Evolutionary conservation across 1,140 invertebrate genomes (phyloP).

Genomic region (Amphibalanus amphitrite): DNA sequence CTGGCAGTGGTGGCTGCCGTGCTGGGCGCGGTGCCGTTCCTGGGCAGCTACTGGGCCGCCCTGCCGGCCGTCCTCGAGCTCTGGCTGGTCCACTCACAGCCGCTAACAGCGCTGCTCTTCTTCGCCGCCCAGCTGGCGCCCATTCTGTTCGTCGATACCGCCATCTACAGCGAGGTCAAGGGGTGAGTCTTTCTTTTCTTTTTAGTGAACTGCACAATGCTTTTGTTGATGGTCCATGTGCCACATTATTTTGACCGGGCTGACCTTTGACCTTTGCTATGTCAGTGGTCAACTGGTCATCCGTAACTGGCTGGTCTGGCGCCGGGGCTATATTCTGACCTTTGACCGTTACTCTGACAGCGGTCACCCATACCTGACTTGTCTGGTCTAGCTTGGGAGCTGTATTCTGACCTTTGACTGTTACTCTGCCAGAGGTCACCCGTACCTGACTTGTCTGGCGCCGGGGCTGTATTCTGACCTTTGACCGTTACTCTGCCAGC

Average conservation of each 20-base stretch:
- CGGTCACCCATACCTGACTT: slow-evolving; percentile 68
- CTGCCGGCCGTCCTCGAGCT: slow-evolving; percentile 84
- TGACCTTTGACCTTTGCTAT: no score
- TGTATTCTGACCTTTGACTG: no score
- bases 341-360: slow-evolving; percentile 30
- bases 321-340: no score
- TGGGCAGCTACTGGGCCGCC: slow-evolving; percentile 84
- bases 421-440: no score
- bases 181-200: slow-evolving; percentile 38
- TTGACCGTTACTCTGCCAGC: slow-evolving; percentile 30
- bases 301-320: no score
- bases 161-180: slow-evolving; percentile 94
- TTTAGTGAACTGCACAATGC: no score
- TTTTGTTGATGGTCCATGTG: no score
- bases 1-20: slow-evolving; percentile 62
- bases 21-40: slow-evolving; percentile 81
- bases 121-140: slow-evolving; percentile 71
- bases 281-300: no score
- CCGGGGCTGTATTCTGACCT: no score
- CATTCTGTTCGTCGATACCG: slow-evolving; percentile 72
- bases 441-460: no score
- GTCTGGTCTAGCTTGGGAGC: no score
- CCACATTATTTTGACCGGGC: no score
- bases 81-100: slow-evolving; percentile 70
- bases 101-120: slow-evolving; percentile 54